Evolutionary conservation across 2,797 vertebrate genomes (phyloP).

Genomic region (Typhlichthys subterraneus): DNA sequence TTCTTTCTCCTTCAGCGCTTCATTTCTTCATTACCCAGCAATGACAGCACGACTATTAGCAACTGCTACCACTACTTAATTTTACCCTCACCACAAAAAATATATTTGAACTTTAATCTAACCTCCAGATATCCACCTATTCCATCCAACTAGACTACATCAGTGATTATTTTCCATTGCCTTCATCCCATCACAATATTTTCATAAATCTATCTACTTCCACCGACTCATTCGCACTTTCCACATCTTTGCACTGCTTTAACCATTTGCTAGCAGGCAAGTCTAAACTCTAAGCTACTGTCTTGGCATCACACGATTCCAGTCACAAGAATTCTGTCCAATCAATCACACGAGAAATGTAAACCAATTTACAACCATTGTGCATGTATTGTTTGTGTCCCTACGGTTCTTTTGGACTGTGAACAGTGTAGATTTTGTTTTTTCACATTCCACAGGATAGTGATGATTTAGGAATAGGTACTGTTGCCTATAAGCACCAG

Average conservation of each 20-base stretch:
- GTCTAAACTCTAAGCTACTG: neutral
- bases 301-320: conserved; percentile 19
- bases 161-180: neutral
- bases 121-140: too few species aligned
- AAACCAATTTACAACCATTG: conserved; percentile 39
- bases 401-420: conserved; percentile 9
- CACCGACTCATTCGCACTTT: neutral
- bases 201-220: neutral
- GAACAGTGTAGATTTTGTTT: neutral
- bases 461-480: too few species aligned
- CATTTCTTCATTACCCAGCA: too few species aligned
- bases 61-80: too few species aligned
- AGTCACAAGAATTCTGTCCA: conserved; percentile 31
- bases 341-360: conserved; percentile 40
- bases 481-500: too few species aligned
- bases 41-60: too few species aligned
- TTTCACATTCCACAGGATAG: too few species aligned
- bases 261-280: neutral
- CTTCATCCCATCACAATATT: neutral
- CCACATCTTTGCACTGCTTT: too few species aligned
- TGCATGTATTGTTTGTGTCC: conserved; percentile 20
- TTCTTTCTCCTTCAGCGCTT: neutral
- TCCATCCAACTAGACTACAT: too few species aligned
- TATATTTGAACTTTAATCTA: too few species aligned
- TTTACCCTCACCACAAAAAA: too few species aligned